Evolutionary conservation across 1,140 invertebrate genomes (phyloP), one percentile per base, ranked within the genome.

Genomic region (Mizuhopecten yessoensis): DNA sequence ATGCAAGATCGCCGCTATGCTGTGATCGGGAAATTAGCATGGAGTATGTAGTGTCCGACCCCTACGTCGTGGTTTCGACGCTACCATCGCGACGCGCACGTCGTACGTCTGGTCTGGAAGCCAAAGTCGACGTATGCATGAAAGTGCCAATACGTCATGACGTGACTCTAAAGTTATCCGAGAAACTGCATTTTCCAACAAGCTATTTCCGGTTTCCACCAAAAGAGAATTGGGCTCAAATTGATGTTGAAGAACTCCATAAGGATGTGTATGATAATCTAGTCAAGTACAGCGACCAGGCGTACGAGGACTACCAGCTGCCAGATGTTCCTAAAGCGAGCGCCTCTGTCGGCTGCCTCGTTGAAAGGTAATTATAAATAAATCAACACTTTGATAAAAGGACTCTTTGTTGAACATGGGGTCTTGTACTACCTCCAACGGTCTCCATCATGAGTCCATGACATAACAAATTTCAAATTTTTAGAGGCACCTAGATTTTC

Each of bases 151-250:
- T 90, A 33, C 87, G 92, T n/a, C 88, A 90, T 88, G 88, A 91
- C 10, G 17, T 92, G 17, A 89, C 42, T 17, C 33, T 92, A 34
- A 86, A 90, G 45, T 75, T 92, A 10, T 29, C 86, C 49, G 88
- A 89, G 3, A 87, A 87, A 34, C 45, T 92, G 33, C 90, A 92
- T 34, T 92, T 92, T 88, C 92, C 92, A 13, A 34, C 92, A 29
- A 92, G 90, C 87, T 92, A 92, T 88, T 92, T 92, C 33, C 45
- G 87, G 0, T 87, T 92, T 34, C 92, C 92, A 29, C 86, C 88
- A 33, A 49, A 87, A 49, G 45, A 29, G 7, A 86, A 36, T 49
- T 92, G 92, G 92, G 33, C 91, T n/a, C 34, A 86, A 33, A 57
- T 88, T 0, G 92, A 90, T 11, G 86, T 90, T 75, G 92, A 92